These are phyloP conservation scores for Tinea pellionella DNA, from an alignment of 2,888 invertebrate genomes.

Conservation along the genomic window DNA sequence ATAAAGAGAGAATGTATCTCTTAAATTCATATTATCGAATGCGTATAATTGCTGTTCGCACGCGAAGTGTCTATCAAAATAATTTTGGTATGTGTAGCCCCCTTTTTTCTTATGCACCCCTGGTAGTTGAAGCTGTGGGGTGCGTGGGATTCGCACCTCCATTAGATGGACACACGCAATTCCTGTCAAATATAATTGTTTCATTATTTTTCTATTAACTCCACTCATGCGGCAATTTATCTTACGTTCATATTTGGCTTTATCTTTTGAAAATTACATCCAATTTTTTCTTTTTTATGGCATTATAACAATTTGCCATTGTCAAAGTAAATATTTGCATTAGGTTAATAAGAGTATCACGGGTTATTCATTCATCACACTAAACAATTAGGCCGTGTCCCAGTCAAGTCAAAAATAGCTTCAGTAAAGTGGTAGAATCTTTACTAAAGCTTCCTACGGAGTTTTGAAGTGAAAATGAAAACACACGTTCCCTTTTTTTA, in stretches of 20 bases:
- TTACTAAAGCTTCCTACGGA: too few species aligned
- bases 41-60: constrained; percentile 54
- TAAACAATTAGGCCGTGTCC: too few species aligned
- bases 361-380: too few species aligned
- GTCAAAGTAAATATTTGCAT: too few species aligned
- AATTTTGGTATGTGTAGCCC: constrained; percentile 33
- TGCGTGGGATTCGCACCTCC: constrained; percentile 15
- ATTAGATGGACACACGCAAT: constrained; percentile 10
- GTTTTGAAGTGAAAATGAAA: too few species aligned
- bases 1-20: constrained; percentile 30
- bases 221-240: constrained; percentile 15
- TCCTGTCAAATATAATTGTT: constrained; percentile 15
- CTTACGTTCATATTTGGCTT: neutral
- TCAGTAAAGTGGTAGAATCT: too few species aligned
- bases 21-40: constrained; percentile 55
- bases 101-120: constrained; percentile 1
- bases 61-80: constrained; percentile 69
- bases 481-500: too few species aligned
- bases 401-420: too few species aligned
- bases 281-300: too few species aligned
- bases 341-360: too few species aligned
- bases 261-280: too few species aligned
- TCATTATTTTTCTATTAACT: constrained; percentile 17
- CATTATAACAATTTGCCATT: too few species aligned
- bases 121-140: neutral